These are phyloP conservation scores for Polydrusus cervinus DNA, from an alignment of 2,888 invertebrate genomes.

Conservation along the genomic window DNA sequence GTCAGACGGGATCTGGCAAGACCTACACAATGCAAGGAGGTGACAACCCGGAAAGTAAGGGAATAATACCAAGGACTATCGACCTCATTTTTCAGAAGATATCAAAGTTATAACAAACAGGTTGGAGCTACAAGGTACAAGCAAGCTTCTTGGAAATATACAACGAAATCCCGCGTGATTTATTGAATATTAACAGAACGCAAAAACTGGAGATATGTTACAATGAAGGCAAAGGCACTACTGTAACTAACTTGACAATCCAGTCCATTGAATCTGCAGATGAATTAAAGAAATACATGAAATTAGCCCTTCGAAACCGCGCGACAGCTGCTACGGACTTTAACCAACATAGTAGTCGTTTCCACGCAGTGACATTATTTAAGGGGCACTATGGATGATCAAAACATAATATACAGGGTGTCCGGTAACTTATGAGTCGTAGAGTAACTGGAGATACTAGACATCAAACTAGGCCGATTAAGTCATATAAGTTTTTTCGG, in stretches of 20 bases:
- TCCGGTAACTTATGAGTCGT: too few species aligned
- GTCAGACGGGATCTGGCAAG: conserved; percentile 94
- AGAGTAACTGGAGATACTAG: too few species aligned
- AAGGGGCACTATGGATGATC: too few species aligned
- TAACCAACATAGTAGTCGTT: conserved; percentile 73
- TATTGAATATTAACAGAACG: conserved; percentile 70
- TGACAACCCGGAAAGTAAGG: conserved; percentile 65
- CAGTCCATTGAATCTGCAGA: conserved; percentile 78
- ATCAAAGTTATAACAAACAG: conserved; percentile 79
- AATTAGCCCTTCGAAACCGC: conserved; percentile 83
- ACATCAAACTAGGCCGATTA: too few species aligned
- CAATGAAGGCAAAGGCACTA: conserved; percentile 72
- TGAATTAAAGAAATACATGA: conserved; percentile 81
- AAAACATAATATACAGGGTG: too few species aligned
- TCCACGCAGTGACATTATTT: conserved; percentile 75
- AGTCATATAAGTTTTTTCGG: too few species aligned
- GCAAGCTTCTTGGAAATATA: conserved; percentile 82
- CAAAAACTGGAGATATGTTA: conserved; percentile 75
- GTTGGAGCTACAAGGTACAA: conserved; percentile 81
- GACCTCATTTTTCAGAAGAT: conserved; percentile 84
- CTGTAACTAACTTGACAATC: conserved; percentile 76
- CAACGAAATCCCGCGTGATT: conserved; percentile 76
- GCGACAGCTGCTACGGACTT: conserved; percentile 76
- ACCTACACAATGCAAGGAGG: conserved; percentile 93
- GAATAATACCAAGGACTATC: conserved; percentile 91